phyloP scores from a whole-genome alignment of 2,888 invertebrate species.

The Amphipyra tragopoginis region DNA sequence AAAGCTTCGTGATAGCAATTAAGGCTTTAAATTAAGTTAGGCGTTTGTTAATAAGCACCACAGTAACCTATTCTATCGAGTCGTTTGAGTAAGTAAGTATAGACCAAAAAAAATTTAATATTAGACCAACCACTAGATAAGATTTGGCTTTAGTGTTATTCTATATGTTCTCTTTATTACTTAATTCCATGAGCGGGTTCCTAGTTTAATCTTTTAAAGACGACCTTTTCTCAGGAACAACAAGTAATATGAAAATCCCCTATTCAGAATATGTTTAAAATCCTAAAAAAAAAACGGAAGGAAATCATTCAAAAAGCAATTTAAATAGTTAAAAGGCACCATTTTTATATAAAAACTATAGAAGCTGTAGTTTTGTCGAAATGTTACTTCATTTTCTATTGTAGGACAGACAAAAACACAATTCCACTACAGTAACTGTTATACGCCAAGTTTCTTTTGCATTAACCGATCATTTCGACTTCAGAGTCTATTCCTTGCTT shows the following conservation, averaged over 20 bases:
- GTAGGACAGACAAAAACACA: too few relatives aligned
- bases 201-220: slow-evolving; percentile 4
- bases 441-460: too few relatives aligned
- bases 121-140: neutral
- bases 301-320: slow-evolving; percentile 17
- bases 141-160: neutral
- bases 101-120: neutral
- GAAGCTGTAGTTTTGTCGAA: neutral
- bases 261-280: slow-evolving; percentile 12
- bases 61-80: too few relatives aligned
- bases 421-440: too few relatives aligned
- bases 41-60: too few relatives aligned
- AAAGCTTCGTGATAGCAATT: too few relatives aligned
- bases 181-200: neutral
- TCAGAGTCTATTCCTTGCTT: too few relatives aligned
- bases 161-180: slow-evolving; percentile 3
- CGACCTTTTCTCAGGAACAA: slow-evolving; percentile 15
- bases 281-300: slow-evolving; percentile 4
- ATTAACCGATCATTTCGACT: too few relatives aligned
- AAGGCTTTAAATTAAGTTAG: too few relatives aligned
- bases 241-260: slow-evolving; percentile 5
- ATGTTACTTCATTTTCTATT: too few relatives aligned
- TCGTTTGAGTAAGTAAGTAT: too few relatives aligned
- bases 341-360: neutral
- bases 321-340: slow-evolving; percentile 4